Conservation (phyloP, 2,113 vertebrate species). For the Suricata suricatta region DNA sequence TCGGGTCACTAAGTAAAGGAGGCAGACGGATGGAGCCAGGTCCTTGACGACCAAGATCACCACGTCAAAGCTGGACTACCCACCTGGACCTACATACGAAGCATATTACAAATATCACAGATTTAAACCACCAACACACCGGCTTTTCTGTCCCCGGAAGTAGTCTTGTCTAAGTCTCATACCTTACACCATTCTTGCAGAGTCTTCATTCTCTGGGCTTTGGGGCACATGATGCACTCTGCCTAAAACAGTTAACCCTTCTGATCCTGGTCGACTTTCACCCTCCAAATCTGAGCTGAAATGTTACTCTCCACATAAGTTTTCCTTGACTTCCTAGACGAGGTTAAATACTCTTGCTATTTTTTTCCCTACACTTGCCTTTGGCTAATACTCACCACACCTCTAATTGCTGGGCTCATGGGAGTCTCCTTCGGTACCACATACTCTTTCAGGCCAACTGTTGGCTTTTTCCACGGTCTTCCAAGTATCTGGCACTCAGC, state of each 20-base stretch:
- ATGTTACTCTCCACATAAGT: neutral
- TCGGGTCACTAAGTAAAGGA: neutral
- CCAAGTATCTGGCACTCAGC: neutral
- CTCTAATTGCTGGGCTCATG: neutral
- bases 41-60: neutral
- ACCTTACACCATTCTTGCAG: neutral
- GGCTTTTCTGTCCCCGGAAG: neutral
- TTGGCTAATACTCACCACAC: neutral
- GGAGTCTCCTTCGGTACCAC: neutral
- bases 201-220: neutral
- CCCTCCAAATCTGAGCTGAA: neutral
- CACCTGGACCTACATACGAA: neutral
- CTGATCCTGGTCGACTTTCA: neutral
- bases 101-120: neutral
- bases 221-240: neutral
- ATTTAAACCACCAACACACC: neutral
- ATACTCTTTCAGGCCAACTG: neutral
- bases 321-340: neutral
- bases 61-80: neutral
- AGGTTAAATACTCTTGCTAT: constrained; percentile 8
- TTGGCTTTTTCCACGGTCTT: neutral
- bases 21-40: neutral
- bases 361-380: neutral
- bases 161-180: neutral
- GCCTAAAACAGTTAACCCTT: neutral